Evolutionary conservation across 2,888 invertebrate genomes (phyloP), one percentile per base, ranked within the genome.

Genomic region (Phyto melanocephala): DNA sequence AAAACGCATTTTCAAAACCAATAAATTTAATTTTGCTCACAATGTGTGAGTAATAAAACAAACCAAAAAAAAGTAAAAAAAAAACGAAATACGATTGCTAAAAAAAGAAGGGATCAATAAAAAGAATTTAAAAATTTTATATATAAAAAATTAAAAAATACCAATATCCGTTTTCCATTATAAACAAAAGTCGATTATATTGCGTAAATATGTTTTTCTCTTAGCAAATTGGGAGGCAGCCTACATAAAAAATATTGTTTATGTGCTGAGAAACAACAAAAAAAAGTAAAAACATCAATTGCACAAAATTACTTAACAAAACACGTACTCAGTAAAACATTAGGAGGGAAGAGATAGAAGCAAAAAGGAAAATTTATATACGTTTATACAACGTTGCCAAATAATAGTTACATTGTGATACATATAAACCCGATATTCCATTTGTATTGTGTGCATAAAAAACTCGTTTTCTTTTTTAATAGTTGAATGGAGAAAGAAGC

Each of bases 21-120:
- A 78, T 72, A 67, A 78, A 81, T 60, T 81, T 62, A 68, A 77
- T 67, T 68, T 50, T 24, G 40, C 56, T 81, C 54, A 20, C 72
- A 42, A n/a, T 17, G 40, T 13, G 42, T 17, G 40, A 6, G 42
- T 35, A 74, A 50, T 15, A 72, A 24, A 67, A 58, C 11, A 56
- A 22, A 42, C 8, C 20, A 35, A 17, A 56, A 54, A 54, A 28
- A n/a, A 56, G 17, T 33, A 15, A 33, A 56, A 37, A 5, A 6
- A 37, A 5, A 60, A 58, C 3, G 2, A 54, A 50, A 65, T 33
- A 20, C 42, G 2, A 58, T 5, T 15, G 4, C 0, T 20, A 33
- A 50, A 62, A 42, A 62, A 24, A 22, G 2, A 7, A 4, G n/a
- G 13, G 17, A 40, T 28, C n/a, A 33, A 11, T 11, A 50, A 7